Conservation (phyloP, 2,113 vertebrate species). For the Ahaetulla prasina region DNA sequence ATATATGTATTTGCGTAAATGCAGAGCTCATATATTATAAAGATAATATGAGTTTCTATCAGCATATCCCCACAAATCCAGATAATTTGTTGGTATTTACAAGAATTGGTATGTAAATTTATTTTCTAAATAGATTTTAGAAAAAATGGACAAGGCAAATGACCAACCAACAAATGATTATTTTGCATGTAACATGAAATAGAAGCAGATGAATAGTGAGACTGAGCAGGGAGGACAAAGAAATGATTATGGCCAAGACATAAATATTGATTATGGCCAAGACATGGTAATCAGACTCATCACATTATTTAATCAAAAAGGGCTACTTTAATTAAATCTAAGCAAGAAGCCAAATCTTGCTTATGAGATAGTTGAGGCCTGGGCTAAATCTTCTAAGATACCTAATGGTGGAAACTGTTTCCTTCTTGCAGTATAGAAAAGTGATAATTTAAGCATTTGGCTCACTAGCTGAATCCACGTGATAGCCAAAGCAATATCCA, state of each 20-base stretch:
- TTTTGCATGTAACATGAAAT: not conserved
- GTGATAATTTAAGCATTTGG: rapidly evolving
- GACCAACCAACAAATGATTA: not conserved
- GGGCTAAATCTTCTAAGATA: not conserved
- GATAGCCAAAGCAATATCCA: not conserved
- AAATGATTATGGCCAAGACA: not conserved
- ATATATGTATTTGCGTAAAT: not conserved
- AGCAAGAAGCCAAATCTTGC: not conserved
- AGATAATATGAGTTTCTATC: not conserved
- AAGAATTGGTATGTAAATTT: not conserved
- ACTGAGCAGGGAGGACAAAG: not conserved
- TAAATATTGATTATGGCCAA: not conserved
- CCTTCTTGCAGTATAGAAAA: not conserved
- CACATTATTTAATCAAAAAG: not conserved
- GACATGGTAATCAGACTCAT: not conserved
- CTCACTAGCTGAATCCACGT: not conserved
- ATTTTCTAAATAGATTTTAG: not conserved
- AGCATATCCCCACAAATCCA: not conserved
- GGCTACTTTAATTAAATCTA: not conserved
- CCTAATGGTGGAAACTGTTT: not conserved
- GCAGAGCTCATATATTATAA: not conserved
- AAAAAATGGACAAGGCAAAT: not conserved
- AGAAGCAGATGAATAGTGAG: not conserved
- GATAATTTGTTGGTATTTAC: not conserved
- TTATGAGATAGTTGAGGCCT: not conserved